A percentile compares a stretch with the other conserved stretches of the same genome.
Conservation (phyloP, 2,797 vertebrate genomes). For the Falco novaeseelandiae region DNA sequence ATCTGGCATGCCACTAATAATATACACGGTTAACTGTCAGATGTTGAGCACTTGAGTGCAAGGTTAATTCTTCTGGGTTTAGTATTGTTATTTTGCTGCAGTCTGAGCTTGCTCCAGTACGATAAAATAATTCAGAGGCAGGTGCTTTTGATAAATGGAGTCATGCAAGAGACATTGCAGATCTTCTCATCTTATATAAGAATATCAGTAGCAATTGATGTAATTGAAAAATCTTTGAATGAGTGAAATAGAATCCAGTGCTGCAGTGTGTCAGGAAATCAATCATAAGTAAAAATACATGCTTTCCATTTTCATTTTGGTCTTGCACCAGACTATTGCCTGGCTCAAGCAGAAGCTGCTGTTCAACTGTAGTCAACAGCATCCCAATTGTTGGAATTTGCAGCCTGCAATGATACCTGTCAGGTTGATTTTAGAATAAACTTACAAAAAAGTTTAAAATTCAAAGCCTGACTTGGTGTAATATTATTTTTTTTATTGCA, state of each 20-base stretch:
- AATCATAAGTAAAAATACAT: background rate
- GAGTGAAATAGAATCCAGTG: background rate
- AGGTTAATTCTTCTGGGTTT: background rate
- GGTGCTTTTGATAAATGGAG: background rate
- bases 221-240: conserved; percentile 10
- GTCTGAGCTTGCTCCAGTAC: background rate
- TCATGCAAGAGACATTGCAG: background rate
- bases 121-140: background rate
- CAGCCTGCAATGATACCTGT: background rate
- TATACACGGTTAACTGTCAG: background rate
- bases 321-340: background rate
- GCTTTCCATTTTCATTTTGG: background rate
- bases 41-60: background rate
- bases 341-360: background rate
- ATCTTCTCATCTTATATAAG: background rate
- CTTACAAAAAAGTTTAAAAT: background rate
- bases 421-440: background rate
- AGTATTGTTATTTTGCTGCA: background rate
- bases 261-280: background rate
- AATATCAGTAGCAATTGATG: background rate
- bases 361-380: background rate
- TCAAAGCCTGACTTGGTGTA: background rate
- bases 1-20: background rate
- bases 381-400: background rate
- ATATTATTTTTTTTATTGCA: background rate